Conservation (phyloP, 2,113 vertebrate species). For the Phasianus colchicus region DNA sequence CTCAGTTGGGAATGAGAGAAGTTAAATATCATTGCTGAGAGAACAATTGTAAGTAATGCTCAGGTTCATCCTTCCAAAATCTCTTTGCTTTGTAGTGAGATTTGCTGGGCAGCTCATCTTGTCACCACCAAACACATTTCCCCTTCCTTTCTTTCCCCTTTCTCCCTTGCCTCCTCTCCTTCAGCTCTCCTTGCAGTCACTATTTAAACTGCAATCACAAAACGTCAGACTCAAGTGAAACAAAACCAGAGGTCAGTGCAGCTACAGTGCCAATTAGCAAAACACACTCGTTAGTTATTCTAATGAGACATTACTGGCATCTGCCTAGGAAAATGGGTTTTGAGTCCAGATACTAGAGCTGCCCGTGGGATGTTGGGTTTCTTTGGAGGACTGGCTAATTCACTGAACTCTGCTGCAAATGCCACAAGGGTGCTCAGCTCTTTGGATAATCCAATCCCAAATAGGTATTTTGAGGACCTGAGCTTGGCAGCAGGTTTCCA, state of each 20-base stretch:
- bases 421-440: neutral
- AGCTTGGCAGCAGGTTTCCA: neutral
- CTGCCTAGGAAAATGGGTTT: neutral
- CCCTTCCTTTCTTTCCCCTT: neutral
- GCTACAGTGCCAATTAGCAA: conserved; percentile 12
- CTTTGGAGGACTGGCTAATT: neutral
- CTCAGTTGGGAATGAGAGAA: conserved; percentile 1
- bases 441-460: neutral
- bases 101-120: conserved; percentile 1
- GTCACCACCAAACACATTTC: neutral
- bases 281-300: neutral
- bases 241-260: neutral
- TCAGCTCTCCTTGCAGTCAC: neutral
- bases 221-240: neutral
- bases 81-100: conserved; percentile 16
- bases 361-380: neutral
- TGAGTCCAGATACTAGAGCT: neutral
- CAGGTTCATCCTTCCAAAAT: conserved; percentile 17
- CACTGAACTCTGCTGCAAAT: neutral
- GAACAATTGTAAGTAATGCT: neutral
- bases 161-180: neutral
- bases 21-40: conserved; percentile 32
- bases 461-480: neutral
- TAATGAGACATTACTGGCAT: neutral
- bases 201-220: neutral